These are phyloP conservation scores for Actinia equina DNA, from an alignment of 64 coral and sea anemone genomes.

Conservation along the genomic window DNA sequence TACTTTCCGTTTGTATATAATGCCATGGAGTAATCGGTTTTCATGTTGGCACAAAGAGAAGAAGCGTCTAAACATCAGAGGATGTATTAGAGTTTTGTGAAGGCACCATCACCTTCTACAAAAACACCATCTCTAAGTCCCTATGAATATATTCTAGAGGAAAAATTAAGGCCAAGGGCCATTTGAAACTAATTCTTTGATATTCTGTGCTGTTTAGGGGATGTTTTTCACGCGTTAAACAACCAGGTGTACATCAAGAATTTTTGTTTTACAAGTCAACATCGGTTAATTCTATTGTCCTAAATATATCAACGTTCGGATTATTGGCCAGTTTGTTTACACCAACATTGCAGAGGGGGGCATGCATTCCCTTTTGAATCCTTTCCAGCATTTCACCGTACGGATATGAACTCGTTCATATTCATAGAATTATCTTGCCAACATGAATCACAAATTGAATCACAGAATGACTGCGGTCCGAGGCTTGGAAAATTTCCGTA, in stretches of 20 bases:
- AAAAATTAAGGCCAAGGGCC: background rate
- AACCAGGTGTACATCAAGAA: background rate
- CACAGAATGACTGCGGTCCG: background rate
- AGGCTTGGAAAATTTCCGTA: background rate
- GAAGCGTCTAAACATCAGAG: background rate
- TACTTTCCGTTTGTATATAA: background rate
- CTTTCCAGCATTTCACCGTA: background rate
- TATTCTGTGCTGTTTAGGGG: background rate
- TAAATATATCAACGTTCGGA: background rate
- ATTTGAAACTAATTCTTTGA: background rate
- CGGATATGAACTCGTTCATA: background rate
- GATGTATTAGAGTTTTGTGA: background rate
- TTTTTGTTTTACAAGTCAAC: conserved; percentile 8
- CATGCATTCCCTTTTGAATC: background rate
- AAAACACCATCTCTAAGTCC: background rate
- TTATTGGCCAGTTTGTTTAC: background rate
- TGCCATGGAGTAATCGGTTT: background rate
- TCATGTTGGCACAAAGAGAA: background rate
- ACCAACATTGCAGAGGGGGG: background rate
- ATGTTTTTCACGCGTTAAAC: background rate
- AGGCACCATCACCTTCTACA: background rate
- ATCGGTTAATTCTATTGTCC: background rate
- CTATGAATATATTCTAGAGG: background rate
- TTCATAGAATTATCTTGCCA: background rate
- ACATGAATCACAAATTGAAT: background rate